These are phyloP conservation scores for Allolobophora icterica DNA, from an alignment of 2,888 invertebrate genomes.

Conservation along the genomic window DNA sequence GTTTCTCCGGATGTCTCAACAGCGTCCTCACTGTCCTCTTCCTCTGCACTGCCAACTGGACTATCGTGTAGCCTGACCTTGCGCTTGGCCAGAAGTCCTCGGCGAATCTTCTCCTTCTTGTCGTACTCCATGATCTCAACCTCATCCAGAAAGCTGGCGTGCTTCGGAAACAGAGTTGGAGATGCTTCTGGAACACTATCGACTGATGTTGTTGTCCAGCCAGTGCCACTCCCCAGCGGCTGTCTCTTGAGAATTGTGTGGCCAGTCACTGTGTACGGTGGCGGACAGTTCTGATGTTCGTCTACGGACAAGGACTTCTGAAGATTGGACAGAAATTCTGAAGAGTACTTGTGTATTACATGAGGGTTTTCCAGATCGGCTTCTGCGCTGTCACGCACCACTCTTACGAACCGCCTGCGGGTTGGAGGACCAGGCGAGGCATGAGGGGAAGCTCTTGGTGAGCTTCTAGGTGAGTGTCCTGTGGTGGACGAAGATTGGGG, in stretches of 20 bases:
- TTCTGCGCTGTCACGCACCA: constrained; percentile 41
- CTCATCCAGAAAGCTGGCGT: constrained; percentile 46
- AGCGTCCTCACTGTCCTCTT: not conserved
- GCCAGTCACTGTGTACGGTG: constrained; percentile 45
- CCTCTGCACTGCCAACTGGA: not conserved
- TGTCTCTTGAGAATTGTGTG: constrained; percentile 49
- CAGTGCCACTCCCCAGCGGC: constrained; percentile 22
- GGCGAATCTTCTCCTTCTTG: constrained; percentile 40
- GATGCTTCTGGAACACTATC: not conserved
- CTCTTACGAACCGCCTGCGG: constrained; percentile 44
- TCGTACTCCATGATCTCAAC: constrained; percentile 47
- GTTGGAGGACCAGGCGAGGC: constrained; percentile 35
- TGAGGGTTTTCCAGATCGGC: constrained; percentile 47
- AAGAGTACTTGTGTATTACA: constrained; percentile 42
- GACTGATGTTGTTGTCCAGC: not conserved
- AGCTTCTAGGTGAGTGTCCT: constrained; percentile 32
- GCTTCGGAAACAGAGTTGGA: constrained; percentile 38
- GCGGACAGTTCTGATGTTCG: constrained; percentile 25
- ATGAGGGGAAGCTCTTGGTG: constrained; percentile 33
- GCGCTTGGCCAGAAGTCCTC: not conserved
- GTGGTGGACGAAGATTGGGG: constrained; percentile 1
- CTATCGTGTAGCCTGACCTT: not conserved
- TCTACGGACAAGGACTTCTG: constrained; percentile 36
- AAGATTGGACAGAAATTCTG: constrained; percentile 36
- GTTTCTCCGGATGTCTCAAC: not conserved